A percentile compares a stretch with the other conserved stretches of the same genome.
Evolutionary conservation across 2,113 vertebrate species (phyloP).

Genomic region (Pica pica): DNA sequence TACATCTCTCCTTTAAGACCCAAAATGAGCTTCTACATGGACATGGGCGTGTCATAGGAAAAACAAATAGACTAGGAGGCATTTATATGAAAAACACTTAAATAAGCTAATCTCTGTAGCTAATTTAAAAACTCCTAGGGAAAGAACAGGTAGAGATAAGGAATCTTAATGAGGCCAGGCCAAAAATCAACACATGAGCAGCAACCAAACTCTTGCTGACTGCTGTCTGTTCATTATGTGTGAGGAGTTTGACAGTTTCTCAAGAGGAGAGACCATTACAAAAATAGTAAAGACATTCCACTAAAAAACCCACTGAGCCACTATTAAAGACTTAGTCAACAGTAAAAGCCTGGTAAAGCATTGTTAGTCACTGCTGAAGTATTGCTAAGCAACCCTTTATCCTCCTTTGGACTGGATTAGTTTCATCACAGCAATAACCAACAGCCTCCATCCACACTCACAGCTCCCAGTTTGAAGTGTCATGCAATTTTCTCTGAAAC

Average conservation of each 20-base stretch:
- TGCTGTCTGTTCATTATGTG: slow-evolving; percentile 36
- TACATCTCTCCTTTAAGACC: background rate
- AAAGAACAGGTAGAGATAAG: slow-evolving; percentile 40
- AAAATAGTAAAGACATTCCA: slow-evolving; percentile 20
- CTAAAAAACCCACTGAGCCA: slow-evolving; percentile 39
- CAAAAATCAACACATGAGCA: slow-evolving; percentile 35
- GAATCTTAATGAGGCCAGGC: slow-evolving; percentile 40
- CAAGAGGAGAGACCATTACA: slow-evolving; percentile 31
- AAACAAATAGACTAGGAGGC: background rate
- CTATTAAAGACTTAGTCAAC: slow-evolving; percentile 40
- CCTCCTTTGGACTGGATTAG: slow-evolving; percentile 35
- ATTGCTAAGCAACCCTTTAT: slow-evolving; percentile 65
- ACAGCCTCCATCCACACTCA: background rate
- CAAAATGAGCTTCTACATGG: background rate
- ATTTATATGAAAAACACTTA: slow-evolving; percentile 24
- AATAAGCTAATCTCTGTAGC: slow-evolving; percentile 54
- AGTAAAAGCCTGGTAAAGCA: slow-evolving; percentile 21
- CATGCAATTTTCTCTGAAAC: background rate
- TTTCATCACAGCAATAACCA: background rate
- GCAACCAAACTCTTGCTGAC: slow-evolving; percentile 28
- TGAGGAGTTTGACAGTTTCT: slow-evolving; percentile 56
- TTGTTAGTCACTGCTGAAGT: slow-evolving; percentile 39
- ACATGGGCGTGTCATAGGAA: background rate
- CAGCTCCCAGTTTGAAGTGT: background rate
- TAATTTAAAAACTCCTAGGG: slow-evolving; percentile 48